phyloP scores from a whole-genome alignment of 2,797 vertebrate genomes.

The Chiloscyllium punctatum region DNA sequence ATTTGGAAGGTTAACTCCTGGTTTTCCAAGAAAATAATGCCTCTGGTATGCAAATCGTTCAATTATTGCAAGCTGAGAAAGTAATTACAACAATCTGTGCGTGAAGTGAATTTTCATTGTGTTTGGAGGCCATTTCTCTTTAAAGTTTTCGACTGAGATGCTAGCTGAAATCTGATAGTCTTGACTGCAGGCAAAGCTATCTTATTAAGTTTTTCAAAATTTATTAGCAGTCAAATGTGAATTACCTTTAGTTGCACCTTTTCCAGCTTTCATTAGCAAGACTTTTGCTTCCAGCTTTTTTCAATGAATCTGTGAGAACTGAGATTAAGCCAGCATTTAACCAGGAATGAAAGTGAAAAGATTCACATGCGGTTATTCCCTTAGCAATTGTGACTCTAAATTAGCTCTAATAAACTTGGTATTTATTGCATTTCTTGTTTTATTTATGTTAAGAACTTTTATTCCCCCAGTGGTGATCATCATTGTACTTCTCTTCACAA shows the following conservation, averaged over 20 bases:
- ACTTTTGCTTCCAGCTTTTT: not conserved
- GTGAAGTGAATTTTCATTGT: not conserved
- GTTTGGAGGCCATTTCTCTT: not conserved
- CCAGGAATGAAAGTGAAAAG: not conserved
- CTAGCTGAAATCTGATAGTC: not conserved
- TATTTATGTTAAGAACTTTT: not conserved
- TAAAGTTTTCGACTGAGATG: too few relatives aligned
- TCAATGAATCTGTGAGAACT: not conserved
- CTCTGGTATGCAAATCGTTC: not conserved
- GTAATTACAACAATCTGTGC: too few relatives aligned
- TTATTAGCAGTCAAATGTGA: not conserved
- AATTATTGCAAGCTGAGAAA: not conserved
- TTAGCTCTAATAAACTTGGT: not conserved
- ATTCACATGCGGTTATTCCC: not conserved
- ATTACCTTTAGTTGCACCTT: slow-evolving; percentile 7
- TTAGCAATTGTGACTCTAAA: not conserved
- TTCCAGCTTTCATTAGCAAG: slow-evolving; percentile 10
- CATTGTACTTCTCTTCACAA: not conserved
- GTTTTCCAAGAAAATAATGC: not conserved
- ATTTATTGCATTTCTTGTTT: not conserved
- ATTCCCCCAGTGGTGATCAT: not conserved
- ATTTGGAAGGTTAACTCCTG: not conserved
- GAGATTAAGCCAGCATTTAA: not conserved
- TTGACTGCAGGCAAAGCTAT: not conserved
- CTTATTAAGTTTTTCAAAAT: slow-evolving; percentile 14